Evolutionary conservation across 2,888 invertebrate species (phyloP), one percentile per base, ranked within the genome.

Genomic region (Panzeria rudis): DNA sequence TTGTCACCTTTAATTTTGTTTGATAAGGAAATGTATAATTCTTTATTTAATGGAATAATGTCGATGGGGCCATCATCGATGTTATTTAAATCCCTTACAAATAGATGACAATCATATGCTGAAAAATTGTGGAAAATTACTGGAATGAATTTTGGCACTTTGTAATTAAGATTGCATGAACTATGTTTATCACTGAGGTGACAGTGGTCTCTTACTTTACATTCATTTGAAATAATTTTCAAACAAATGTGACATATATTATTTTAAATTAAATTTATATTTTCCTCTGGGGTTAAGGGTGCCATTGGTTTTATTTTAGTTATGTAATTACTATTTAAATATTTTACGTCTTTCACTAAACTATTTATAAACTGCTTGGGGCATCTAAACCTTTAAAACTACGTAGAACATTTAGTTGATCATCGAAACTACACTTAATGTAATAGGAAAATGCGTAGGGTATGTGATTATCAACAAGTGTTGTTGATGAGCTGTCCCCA

Each of bases 1-100:
- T 76, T 86, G 0, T 77, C 29, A 25, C 84, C 80, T 35, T 62
- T 4, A 73, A 52, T 23, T 5, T 23, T 23, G 17, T 50, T 50
- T 20, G 20, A 50, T 8, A 50, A 20, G 8, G 17, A 50, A 17
- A 20, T 50, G 17, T 44, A 35, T 15, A 54, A n/a, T n/a, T n/a
- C n/a, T n/a, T n/a, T n/a, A n/a, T n/a, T n/a, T n/a, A n/a, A n/a
- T n/a, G n/a, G n/a, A n/a, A n/a, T n/a, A n/a, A n/a, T n/a, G n/a
- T n/a, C n/a, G n/a, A n/a, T n/a, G n/a, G n/a, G n/a, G n/a, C n/a
- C n/a, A n/a, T n/a, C n/a, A n/a, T n/a, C n/a, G n/a, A n/a, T n/a
- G n/a, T n/a, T n/a, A n/a, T n/a, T n/a, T n/a, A n/a, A n/a, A n/a
- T n/a, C n/a, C n/a, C n/a, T n/a, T n/a, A n/a, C n/a, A n/a, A n/a